phyloP scores from a whole-genome alignment of 2,888 invertebrate genomes.

The Brassicogethes aeneus region DNA sequence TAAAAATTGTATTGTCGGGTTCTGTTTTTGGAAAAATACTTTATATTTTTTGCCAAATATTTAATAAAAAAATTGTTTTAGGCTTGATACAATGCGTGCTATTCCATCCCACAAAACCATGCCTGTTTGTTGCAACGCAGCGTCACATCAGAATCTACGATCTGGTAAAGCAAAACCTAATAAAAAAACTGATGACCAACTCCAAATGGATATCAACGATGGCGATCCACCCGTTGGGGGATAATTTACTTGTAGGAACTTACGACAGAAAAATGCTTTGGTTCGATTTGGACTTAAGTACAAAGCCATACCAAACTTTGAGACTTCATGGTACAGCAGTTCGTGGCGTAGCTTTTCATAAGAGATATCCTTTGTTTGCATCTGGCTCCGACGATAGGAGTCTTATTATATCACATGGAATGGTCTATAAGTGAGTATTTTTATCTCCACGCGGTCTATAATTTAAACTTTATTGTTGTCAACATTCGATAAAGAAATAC shows the following conservation, averaged over 20 bases:
- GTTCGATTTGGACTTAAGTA: constrained; percentile 96
- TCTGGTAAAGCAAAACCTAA: constrained; percentile 82
- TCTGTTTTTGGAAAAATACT: no score
- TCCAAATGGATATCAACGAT: constrained; percentile 93
- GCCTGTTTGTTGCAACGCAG: constrained; percentile 94
- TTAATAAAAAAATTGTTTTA: no score
- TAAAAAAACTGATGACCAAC: constrained; percentile 83
- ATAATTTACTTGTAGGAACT: constrained; percentile 92
- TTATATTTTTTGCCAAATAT: neutral
- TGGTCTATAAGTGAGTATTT: constrained; percentile 90
- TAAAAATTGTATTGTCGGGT: no score
- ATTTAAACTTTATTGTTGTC: no score
- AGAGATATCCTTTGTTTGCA: constrained; percentile 92
- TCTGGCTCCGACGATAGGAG: constrained; percentile 90
- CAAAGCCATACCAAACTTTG: constrained; percentile 90
- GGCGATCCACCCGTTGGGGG: constrained; percentile 91
- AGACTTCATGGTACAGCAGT: constrained; percentile 89
- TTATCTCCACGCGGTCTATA: constrained; percentile 86
- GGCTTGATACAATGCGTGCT: constrained; percentile 78
- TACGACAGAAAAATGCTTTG: constrained; percentile 92
- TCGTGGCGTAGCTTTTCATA: constrained; percentile 82
- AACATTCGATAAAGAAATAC: constrained; percentile 86
- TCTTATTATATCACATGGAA: constrained; percentile 90
- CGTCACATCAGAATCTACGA: constrained; percentile 90
- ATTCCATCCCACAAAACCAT: constrained; percentile 89